These are phyloP conservation scores for Epinotia demarniana DNA, from an alignment of 2,888 invertebrate genomes.

Conservation along the genomic window DNA sequence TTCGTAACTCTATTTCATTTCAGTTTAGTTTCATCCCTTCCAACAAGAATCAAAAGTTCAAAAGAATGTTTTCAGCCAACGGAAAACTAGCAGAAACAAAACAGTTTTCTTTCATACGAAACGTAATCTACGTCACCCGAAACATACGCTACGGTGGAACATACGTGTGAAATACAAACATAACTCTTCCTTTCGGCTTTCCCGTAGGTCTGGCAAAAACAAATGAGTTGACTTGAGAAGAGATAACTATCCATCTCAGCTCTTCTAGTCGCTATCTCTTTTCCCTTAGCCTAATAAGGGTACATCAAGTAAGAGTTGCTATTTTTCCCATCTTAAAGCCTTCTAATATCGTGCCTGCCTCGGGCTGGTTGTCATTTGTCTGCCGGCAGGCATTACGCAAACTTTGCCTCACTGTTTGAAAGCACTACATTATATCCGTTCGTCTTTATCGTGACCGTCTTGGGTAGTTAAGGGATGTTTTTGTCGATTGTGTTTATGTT, in stretches of 20 bases:
- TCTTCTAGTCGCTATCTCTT: conserved; percentile 37
- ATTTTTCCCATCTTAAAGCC: conserved; percentile 83
- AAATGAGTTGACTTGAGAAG: no score
- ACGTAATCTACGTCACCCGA: no score
- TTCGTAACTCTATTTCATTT: no score
- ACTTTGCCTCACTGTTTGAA: conserved; percentile 81
- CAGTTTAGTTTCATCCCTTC: no score
- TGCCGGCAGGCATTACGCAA: conserved; percentile 77
- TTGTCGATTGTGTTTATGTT: conserved; percentile 46
- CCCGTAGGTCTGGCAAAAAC: no score
- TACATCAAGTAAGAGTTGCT: conserved; percentile 78
- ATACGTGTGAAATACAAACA: no score
- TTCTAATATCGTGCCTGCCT: conserved; percentile 80
- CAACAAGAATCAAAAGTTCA: no score
- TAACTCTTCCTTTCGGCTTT: no score
- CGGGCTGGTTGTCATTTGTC: conserved; percentile 82
- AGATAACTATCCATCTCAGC: background rate
- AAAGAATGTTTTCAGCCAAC: no score
- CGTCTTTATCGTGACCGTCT: conserved; percentile 73
- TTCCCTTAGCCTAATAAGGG: conserved; percentile 56
- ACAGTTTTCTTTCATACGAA: no score
- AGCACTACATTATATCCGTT: conserved; percentile 81
- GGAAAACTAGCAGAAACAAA: no score
- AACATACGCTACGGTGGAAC: no score
- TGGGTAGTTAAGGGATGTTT: conserved; percentile 51